Base-by-base conservation (phyloP, 2,113 vertebrate genomes). In the Condylura cristata region DNA sequence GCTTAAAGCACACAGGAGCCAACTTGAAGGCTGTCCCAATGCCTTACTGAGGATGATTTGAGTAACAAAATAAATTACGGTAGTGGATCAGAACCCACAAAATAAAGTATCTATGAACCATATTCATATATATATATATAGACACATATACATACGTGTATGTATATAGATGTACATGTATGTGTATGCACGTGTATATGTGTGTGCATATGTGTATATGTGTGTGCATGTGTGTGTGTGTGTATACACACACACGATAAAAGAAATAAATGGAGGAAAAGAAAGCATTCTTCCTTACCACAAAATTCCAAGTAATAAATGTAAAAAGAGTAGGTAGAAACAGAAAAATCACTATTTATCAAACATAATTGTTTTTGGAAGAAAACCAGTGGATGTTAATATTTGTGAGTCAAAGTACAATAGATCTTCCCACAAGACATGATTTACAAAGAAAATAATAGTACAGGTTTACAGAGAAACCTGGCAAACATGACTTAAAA, bases 331-430 rank as follows among this genome's bases (percentile, higher is more conserved):
- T n/a, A 9, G 22, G 89, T 10, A 22, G 24, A 7, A 80, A 68
- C 3, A 70, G 63, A 92, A 96, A 96, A 92, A 81, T 39, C 41
- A 63, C 41, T 26, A 56, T 74, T 56, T 70, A 26, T 81, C 86
- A 89, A 82, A 48, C 53, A 3, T 14, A 75, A 39, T 0, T 46
- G 30, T 4, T 56, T 7, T 10, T 56, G 22, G n/a, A 74, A 75
- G 34, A 56, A 79, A 75, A 41, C 28, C 66, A 60, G 63, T 32
- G 48, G 30, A 72, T 56, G 22, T n/a, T 56, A 66, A 63, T 41
- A 80, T 17, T 70, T 65, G 20, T 74, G 20, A 71, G 16, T 80
- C 71, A 51, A 90, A 84, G 32, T 32, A 51, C 89, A 89, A 74
- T 10, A 89, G 46, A 81, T 44, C 28, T 71, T 60, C 60, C 44